Evolutionary conservation across 2,113 vertebrate genomes (phyloP).

Genomic region (Rattus rattus): DNA sequence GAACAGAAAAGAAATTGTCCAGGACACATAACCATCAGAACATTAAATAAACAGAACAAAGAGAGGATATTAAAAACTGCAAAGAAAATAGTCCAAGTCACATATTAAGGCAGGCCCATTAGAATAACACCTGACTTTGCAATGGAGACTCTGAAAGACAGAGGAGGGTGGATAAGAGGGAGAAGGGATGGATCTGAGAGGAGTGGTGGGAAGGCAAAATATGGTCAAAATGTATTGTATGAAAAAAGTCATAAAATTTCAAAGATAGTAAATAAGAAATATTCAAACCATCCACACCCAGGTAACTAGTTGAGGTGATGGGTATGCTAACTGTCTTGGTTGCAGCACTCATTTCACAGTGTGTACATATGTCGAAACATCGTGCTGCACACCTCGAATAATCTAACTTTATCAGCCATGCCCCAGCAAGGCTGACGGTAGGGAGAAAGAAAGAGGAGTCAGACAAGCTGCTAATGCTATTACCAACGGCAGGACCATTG

Average conservation of each 20-base stretch:
- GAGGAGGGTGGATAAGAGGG: not conserved
- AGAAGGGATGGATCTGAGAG: not conserved
- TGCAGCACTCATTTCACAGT: not conserved
- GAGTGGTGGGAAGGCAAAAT: not conserved
- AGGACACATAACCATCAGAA: not conserved
- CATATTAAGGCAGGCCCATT: not conserved
- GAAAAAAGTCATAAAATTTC: not conserved
- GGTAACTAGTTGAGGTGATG: not conserved
- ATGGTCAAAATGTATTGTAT: not conserved
- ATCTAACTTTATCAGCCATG: not conserved
- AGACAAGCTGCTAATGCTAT: not conserved
- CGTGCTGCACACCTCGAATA: not conserved
- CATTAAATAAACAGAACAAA: not conserved
- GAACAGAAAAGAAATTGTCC: not conserved
- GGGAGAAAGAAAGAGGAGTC: not conserved
- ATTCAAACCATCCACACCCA: not conserved
- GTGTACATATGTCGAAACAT: not conserved
- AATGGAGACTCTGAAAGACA: not conserved
- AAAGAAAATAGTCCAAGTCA: not conserved
- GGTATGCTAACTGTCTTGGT: not conserved
- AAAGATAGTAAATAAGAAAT: not conserved
- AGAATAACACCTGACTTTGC: not conserved
- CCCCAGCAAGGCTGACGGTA: not conserved
- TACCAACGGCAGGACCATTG: not conserved
- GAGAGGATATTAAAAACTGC: not conserved